These are phyloP conservation scores for Patella depressa DNA, from an alignment of 2,888 invertebrate genomes.

Conservation along the genomic window DNA sequence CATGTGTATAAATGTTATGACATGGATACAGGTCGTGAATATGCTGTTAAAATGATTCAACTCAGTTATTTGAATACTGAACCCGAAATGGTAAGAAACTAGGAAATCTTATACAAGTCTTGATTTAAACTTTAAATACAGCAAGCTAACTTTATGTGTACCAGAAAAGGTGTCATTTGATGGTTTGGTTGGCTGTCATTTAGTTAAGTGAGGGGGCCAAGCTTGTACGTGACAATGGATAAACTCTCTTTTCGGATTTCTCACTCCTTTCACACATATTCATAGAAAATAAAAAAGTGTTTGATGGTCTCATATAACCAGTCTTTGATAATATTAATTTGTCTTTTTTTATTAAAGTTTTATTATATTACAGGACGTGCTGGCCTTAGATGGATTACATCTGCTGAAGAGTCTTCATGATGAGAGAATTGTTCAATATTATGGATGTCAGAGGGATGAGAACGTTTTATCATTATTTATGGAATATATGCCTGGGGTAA, in stretches of 20 bases:
- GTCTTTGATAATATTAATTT: no score
- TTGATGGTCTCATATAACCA: no score
- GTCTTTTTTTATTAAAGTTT: background rate
- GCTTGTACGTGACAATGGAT: no score
- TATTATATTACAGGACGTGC: conserved; percentile 64
- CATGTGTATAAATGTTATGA: conserved; percentile 72
- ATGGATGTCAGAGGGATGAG: conserved; percentile 68
- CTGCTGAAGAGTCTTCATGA: conserved; percentile 71
- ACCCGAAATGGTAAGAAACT: conserved; percentile 60
- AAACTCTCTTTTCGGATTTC: no score
- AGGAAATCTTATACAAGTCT: no score
- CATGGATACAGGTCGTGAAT: conserved; percentile 70
- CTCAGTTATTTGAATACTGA: conserved; percentile 63
- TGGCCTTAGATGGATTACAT: conserved; percentile 72
- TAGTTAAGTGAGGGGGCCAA: no score
- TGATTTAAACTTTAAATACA: no score
- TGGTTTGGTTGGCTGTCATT: no score
- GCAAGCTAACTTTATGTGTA: no score
- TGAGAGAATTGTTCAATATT: conserved; percentile 72
- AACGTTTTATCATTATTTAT: conserved; percentile 72
- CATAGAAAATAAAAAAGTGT: no score
- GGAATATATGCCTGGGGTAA: conserved; percentile 73
- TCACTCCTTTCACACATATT: no score
- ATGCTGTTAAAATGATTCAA: conserved; percentile 71
- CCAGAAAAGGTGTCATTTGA: no score